phyloP scores from a whole-genome alignment of 2,888 invertebrate species.

The Ferrisia virgata region DNA sequence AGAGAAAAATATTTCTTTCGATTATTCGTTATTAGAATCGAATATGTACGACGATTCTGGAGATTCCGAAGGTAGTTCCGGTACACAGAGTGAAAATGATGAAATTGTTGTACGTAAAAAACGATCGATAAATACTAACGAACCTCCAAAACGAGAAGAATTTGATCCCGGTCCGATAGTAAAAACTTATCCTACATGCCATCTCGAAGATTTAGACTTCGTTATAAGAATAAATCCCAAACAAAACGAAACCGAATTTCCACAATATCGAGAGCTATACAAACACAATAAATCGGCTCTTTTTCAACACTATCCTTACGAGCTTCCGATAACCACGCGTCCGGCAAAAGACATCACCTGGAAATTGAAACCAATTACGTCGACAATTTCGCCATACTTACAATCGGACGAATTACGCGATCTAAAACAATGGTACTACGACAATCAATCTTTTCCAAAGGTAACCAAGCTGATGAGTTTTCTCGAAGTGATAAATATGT shows the following conservation, averaged over 20 bases:
- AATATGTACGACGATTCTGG: too few species aligned
- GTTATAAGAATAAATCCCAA: background rate
- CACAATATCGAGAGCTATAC: background rate
- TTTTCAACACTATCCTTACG: background rate
- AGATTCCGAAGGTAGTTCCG: too few species aligned
- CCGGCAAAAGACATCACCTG: background rate
- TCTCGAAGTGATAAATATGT: background rate
- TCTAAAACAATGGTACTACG: background rate
- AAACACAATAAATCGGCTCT: background rate
- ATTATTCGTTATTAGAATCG: background rate
- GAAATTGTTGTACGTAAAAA: background rate
- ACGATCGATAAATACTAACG: background rate
- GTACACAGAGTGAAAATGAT: too few species aligned
- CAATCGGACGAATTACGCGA: background rate
- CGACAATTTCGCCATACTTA: background rate
- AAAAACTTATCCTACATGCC: background rate
- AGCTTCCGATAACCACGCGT: background rate
- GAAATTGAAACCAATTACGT: background rate
- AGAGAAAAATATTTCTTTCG: background rate
- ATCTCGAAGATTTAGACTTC: background rate
- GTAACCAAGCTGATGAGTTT: background rate
- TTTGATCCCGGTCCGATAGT: background rate
- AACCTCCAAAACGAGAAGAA: background rate
- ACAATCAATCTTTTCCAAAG: background rate
- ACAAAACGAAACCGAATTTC: background rate